Evolutionary conservation across 2,888 invertebrate genomes (phyloP).

Genomic region (Pristionchus fissidentatus): DNA sequence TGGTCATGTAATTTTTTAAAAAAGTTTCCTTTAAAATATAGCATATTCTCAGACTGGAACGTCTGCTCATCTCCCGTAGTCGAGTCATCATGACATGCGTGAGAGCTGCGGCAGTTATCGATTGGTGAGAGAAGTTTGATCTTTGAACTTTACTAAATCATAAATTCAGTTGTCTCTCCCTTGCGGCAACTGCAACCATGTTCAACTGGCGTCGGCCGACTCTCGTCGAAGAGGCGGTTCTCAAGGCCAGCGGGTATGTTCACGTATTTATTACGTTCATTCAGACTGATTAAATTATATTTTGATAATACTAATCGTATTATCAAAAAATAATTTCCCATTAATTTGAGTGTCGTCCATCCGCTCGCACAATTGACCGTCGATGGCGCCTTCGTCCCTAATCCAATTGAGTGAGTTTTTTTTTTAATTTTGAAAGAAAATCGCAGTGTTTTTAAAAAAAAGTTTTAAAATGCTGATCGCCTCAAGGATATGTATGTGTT

Average conservation of each 20-base stretch:
- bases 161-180: slow-evolving; percentile 25
- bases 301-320: no score
- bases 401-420: slow-evolving; percentile 60
- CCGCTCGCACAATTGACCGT: slow-evolving; percentile 84
- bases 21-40: no score
- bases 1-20: no score
- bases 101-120: slow-evolving; percentile 82
- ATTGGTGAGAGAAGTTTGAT: slow-evolving; percentile 80
- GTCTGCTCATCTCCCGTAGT: slow-evolving; percentile 28
- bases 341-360: slow-evolving; percentile 78
- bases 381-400: slow-evolving; percentile 63
- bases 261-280: background rate
- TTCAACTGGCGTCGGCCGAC: slow-evolving; percentile 82
- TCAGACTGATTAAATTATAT: background rate
- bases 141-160: background rate
- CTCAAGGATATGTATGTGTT: background rate
- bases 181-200: slow-evolving; percentile 76
- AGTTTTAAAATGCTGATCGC: background rate
- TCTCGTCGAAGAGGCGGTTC: slow-evolving; percentile 77
- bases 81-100: slow-evolving; percentile 80
- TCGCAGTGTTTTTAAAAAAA: background rate
- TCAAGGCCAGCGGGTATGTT: slow-evolving; percentile 59
- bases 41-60: slow-evolving; percentile 30
- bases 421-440: background rate
- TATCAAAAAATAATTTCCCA: background rate